Base-by-base conservation (phyloP, 2,113 vertebrate species). In the Nipponia nippon region DNA sequence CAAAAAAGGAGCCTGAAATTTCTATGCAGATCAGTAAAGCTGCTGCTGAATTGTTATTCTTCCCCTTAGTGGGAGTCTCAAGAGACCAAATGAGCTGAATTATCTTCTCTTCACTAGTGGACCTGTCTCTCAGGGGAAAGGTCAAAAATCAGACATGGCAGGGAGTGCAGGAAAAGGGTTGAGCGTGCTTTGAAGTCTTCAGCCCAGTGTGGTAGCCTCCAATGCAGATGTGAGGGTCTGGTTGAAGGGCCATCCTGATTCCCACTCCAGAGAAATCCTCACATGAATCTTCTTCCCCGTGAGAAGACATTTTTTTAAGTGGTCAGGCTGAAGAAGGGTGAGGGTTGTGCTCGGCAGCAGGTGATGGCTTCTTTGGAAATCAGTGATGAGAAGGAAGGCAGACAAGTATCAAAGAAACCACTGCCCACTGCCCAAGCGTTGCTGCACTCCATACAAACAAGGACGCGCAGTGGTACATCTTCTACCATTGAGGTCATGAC, bases 41-140 rank as follows among this genome's bases (percentile, higher is more conserved):
- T 87, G 66, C n/a, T 66, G 81, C 27, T 61, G 58, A 95, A 84
- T 65, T 93, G 81, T 86, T 97, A 86, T 87, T 92, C 79, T 71
- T 96, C 23, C 23, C 67, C 32, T 89, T 80, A 89, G 70, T 66
- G 66, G 49, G 20, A 71, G 30, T 70, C 70, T 38, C 58, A 82
- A 42, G 66, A 90, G 77, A 87, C 27, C 70, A 75, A 84, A 91
- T 69, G 40, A 85, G 81, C 50, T 85, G 69, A 93, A 87, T 94
- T 86, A 86, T 38, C 44, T 84, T 75, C 56, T 81, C 56, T 72
- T 94, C 73, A 59, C 38, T 59, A 27, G 21, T 38, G 44, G 61
- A 87, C 38, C 52, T 50, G 19, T 65, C 69, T 91, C 81, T 83
- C 42, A 52, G 49, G 62, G 52, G 56, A 92, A 94, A 89, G 83